Base-by-base conservation (phyloP, 2,888 invertebrate genomes). In the Pristionchus japonicus region DNA sequence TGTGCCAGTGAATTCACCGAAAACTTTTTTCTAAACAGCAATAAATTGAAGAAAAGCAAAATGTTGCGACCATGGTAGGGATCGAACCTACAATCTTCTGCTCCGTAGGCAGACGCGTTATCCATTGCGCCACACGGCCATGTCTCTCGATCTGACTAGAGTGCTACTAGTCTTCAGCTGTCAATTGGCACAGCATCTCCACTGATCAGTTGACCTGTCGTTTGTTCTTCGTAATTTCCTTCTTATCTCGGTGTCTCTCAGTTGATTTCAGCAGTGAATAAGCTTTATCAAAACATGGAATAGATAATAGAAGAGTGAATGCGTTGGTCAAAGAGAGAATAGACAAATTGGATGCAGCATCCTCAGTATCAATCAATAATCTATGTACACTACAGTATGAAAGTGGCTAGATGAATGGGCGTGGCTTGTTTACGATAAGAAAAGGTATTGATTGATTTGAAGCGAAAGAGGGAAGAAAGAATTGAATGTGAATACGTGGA, bases 71-170 rank as follows among this genome's bases (percentile, higher is more conserved):
- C 86, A 86, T 37, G 86, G 86, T 70, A 70, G 86, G 86, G 86
- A 86, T 94, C 93, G 93, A 94, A 94, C 93, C 93, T 93, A 91
- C 92, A 94, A 94, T 94, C 93, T 93, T 93, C 93, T 92, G 93
- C 91, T 94, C 92, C 93, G 93, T 93, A 94, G 93, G 91, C 93
- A 91, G 93, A 94, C 93, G 93, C 93, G 89, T 90, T 90, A 89
- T 90, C 90, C 90, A 90, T 89, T 90, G 89, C 89, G 90, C 90
- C 88, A 90, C 90, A 52, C 88, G 88, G 88, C 88, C 89, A 82
- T 82, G 82, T 1, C 3, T 15, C 20, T 3, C 17, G 1, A 17
- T 4, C 17, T 23, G 20, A 52, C 52, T 52, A 52, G 52, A 52
- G 52, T 52, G 52, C 17, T 52, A 52, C 52, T 52, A 20, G 20